Percentiles rank a stretch among this genome's conserved stretches.
Evolutionary conservation across 2,888 invertebrate genomes (phyloP).

Genomic region (Didymodactylos carnosus): DNA sequence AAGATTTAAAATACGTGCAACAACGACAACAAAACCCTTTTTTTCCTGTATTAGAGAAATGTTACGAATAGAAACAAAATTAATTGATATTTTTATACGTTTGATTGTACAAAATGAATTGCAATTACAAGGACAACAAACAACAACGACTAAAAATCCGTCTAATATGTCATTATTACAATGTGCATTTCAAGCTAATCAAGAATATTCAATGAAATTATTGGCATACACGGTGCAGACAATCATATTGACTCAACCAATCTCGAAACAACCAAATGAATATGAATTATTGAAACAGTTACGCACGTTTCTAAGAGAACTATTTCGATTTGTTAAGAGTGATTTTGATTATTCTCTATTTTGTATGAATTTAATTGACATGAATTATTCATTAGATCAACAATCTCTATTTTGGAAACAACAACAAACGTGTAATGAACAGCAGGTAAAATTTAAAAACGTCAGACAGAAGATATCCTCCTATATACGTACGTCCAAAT

Average conservation of each 20-base stretch:
- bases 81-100: not conserved
- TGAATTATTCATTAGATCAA: not conserved
- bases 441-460: too few relatives aligned
- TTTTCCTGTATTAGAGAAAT: not conserved
- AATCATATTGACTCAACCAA: not conserved
- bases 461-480: too few relatives aligned
- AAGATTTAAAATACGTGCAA: not conserved
- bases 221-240: not conserved
- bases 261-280: not conserved
- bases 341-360: not conserved
- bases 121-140: not conserved
- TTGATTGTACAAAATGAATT: not conserved
- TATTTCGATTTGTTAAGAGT: not conserved
- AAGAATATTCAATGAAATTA: not conserved
- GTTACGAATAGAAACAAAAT: not conserved
- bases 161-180: not conserved
- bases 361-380: not conserved
- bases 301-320: not conserved
- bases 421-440: too few relatives aligned
- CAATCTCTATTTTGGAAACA: not conserved
- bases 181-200: not conserved
- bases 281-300: not conserved
- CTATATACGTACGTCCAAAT: too few relatives aligned
- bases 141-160: not conserved
- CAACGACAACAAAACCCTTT: not conserved